Conservation (phyloP, 2,888 invertebrate genomes). For the Pachymerium ferrugineum region DNA sequence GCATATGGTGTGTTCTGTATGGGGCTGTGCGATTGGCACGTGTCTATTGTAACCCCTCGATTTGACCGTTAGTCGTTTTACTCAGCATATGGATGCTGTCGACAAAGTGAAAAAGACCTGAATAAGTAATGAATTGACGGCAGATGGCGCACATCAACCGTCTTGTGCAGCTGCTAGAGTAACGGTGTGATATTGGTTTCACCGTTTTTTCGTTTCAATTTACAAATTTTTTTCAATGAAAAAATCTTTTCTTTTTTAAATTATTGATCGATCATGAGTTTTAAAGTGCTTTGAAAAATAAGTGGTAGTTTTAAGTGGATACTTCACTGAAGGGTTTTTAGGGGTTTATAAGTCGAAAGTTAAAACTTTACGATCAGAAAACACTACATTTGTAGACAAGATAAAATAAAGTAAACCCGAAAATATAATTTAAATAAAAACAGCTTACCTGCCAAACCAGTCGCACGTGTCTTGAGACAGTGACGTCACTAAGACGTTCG, state of each 20-base stretch:
- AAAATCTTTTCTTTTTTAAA: no score
- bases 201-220: background rate
- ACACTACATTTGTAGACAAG: background rate
- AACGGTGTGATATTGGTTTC: no score
- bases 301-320: no score
- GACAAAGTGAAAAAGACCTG: background rate
- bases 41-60: background rate
- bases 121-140: background rate
- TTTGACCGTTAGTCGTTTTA: constrained; percentile 4
- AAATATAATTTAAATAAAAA: background rate
- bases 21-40: background rate
- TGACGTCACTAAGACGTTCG: background rate
- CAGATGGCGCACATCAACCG: background rate
- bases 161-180: background rate
- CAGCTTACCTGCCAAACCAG: background rate
- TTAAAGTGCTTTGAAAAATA: no score
- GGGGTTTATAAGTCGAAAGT: no score
- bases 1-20: background rate
- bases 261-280: no score
- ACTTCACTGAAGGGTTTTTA: no score
- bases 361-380: background rate
- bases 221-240: background rate
- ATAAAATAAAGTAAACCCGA: background rate
- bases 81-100: background rate
- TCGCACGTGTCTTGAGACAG: background rate